phyloP scores from a whole-genome alignment of 2,113 vertebrate genomes.

The Apus apus region DNA sequence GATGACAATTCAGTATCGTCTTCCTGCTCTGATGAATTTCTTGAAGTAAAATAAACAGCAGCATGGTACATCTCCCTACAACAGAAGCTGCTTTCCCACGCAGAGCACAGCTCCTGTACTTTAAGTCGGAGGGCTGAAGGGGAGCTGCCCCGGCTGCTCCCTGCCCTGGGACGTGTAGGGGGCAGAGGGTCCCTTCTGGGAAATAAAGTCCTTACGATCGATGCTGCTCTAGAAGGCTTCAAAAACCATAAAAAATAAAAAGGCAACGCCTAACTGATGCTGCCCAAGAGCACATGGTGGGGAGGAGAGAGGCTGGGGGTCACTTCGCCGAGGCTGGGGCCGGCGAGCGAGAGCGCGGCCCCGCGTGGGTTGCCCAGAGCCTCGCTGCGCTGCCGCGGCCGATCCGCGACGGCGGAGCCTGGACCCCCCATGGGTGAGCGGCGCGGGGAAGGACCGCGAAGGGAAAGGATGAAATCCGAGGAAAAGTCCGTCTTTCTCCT shows the following conservation, averaged over 20 bases:
- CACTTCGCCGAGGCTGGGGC: not conserved
- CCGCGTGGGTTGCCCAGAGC: not conserved
- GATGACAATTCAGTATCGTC: not conserved
- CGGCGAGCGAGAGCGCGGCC: not conserved
- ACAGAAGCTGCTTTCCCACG: not conserved
- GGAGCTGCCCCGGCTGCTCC: rapidly evolving
- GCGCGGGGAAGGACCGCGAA: not conserved
- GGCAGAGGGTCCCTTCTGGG: not conserved
- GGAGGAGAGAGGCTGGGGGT: not conserved
- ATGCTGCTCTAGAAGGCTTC: rapidly evolving
- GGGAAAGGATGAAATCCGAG: not conserved
- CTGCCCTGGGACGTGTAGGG: not conserved
- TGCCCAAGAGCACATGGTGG: not conserved
- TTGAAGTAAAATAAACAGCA: not conserved
- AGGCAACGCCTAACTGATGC: not conserved
- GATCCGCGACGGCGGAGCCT: not conserved
- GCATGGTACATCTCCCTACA: not conserved
- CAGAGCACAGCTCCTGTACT: rapidly evolving
- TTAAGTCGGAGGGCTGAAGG: not conserved
- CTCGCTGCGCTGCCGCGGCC: not conserved
- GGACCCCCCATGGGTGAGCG: not conserved
- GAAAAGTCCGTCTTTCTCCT: not conserved
- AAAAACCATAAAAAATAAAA: rapidly evolving
- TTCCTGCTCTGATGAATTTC: not conserved
- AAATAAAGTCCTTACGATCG: rapidly evolving